A percentile compares a stretch with the other conserved stretches of the same genome.
phyloP scores from a whole-genome alignment of 2,113 vertebrate genomes.

The Grus americana region DNA sequence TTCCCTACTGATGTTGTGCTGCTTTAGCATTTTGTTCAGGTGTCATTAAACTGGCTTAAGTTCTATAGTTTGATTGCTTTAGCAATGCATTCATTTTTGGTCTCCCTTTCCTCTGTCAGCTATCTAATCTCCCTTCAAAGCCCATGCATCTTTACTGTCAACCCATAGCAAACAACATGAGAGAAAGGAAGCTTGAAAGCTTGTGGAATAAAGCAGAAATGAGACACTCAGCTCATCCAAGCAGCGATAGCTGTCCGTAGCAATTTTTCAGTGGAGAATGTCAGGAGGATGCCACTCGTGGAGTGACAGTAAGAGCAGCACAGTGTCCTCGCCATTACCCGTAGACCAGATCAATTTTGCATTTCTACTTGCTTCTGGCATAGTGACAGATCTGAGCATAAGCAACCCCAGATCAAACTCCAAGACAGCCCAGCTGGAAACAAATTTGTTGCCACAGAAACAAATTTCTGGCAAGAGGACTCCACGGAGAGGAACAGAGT shows the following conservation, averaged over 20 bases:
- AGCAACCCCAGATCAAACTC: not conserved
- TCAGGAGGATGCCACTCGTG: not conserved
- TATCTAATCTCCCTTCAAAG: not conserved
- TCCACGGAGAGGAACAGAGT: not conserved
- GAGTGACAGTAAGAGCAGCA: not conserved
- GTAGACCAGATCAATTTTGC: not conserved
- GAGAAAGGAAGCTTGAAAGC: not conserved
- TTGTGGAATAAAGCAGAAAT: not conserved
- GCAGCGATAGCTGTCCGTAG: not conserved
- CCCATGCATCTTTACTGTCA: not conserved
- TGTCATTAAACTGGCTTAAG: not conserved
- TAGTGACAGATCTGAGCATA: not conserved
- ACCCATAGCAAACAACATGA: not conserved
- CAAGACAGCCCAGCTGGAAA: not conserved
- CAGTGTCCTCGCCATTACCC: not conserved
- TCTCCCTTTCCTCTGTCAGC: not conserved
- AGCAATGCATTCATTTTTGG: not conserved
- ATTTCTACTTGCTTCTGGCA: not conserved
- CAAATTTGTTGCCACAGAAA: not conserved
- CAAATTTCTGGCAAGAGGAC: not conserved
- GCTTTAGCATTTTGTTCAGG: not conserved
- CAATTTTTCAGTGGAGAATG: not conserved
- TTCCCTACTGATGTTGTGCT: not conserved
- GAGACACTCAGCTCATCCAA: not conserved
- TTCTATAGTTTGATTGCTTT: not conserved